Evolutionary conservation across 2,888 invertebrate species (phyloP), one percentile per base, ranked within the genome.

Genomic region (Mythimna lalbum): DNA sequence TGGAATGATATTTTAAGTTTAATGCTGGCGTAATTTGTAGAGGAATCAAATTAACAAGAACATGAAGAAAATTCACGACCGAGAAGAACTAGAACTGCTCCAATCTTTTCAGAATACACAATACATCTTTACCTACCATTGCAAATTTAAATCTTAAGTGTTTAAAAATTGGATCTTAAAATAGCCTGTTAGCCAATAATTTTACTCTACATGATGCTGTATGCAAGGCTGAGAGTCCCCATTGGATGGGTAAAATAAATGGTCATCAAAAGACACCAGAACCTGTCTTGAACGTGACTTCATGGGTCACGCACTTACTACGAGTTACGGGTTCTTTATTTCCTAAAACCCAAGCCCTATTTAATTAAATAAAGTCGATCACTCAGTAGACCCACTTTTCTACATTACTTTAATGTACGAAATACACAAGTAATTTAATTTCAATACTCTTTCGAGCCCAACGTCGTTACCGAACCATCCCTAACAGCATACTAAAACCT

Each of bases 341-440:
- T 9, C 39, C 19, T 10, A 50, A 43, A 73, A 59, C 21, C 60
- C 43, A 59, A 33, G 43, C 39, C 47, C 36, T 33, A 19, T 52
- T 36, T 9, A 53, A 39, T 63, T 39, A 21, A 50, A 50, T 55
- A 21, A 53, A 33, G 53, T 23, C 47, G 27, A 63, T 74, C 27
- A 73, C 78, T 70, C 47, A 77, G 39, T 21, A 27, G 59, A 65
- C 39, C 65, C 75, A 74, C 53, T 74, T 59, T 43, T 43, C 21
- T 59, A 68, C 56, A 73, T 65, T 79, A 65, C 60, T 49, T 31
- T 68, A 67, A 82, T 81, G 79, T 63, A 65, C 73, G 52, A 66
- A 78, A 82, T 66, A 73, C 49, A 60, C 47, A 60, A 52, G 64
- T 64, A 79, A 82, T 79, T 82, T 73, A 82, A 82, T 79, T 82